phyloP scores from a whole-genome alignment of 2,797 vertebrate genomes.

The Mormyrus proboscirostris region DNA sequence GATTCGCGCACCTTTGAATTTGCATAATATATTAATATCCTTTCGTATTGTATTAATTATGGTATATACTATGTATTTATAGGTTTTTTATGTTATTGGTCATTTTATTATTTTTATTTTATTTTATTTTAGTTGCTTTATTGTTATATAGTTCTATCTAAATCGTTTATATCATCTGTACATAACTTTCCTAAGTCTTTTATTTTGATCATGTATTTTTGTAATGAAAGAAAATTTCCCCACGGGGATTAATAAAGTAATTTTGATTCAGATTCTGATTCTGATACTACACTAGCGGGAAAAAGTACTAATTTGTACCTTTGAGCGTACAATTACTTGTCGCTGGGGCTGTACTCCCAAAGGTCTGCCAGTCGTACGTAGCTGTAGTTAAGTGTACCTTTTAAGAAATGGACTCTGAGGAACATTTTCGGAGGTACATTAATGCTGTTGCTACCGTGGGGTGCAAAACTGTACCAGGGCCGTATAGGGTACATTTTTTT shows the following conservation, averaged over 20 bases:
- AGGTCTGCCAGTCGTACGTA: background rate
- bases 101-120: too few relatives aligned
- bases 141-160: too few relatives aligned
- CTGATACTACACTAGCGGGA: background rate
- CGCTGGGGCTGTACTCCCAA: background rate
- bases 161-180: too few relatives aligned
- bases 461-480: background rate
- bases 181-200: too few relatives aligned
- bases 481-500: background rate
- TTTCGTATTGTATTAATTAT: background rate
- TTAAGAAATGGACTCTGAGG: background rate
- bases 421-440: background rate
- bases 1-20: background rate
- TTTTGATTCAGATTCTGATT: too few relatives aligned
- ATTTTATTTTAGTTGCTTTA: too few relatives aligned
- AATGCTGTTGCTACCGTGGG: background rate
- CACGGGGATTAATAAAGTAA: too few relatives aligned
- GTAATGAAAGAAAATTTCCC: too few relatives aligned
- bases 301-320: background rate
- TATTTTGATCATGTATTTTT: too few relatives aligned
- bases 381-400: background rate
- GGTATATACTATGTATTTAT: background rate
- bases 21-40: background rate
- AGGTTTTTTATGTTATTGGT: too few relatives aligned
- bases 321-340: background rate